These are phyloP conservation scores for Antheraea assamensis DNA, from an alignment of 2,888 invertebrate genomes.

Conservation along the genomic window DNA sequence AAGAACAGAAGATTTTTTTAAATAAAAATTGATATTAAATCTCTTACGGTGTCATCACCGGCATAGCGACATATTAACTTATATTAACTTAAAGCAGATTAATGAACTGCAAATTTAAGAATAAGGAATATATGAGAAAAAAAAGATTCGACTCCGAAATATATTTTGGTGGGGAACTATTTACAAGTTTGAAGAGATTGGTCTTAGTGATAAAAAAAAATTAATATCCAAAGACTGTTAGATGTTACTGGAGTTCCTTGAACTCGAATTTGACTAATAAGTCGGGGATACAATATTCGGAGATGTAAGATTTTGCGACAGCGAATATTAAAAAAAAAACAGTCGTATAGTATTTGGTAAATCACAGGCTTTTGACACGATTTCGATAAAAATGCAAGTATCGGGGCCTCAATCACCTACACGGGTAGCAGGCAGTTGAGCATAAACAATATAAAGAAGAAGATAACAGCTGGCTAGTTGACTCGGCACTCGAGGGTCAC, in stretches of 20 bases:
- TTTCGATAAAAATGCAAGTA: constrained; percentile 52
- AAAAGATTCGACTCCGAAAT: constrained; percentile 70
- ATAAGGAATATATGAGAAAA: constrained; percentile 30
- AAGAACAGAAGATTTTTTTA: not conserved
- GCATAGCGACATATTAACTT: constrained; percentile 11
- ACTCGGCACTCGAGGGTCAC: constrained; percentile 42
- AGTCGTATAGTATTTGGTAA: constrained; percentile 59
- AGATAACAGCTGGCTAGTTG: constrained; percentile 37
- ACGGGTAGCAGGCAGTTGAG: constrained; percentile 43
- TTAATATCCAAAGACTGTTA: constrained; percentile 77
- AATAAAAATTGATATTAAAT: not conserved
- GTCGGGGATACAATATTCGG: constrained; percentile 69
- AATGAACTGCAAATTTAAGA: constrained; percentile 18
- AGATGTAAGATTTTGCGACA: constrained; percentile 67
- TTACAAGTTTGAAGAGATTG: constrained; percentile 74
- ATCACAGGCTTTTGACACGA: constrained; percentile 65
- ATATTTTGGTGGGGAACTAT: constrained; percentile 80
- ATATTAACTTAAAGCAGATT: constrained; percentile 14
- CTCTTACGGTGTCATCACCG: constrained; percentile 2
- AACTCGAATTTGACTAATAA: constrained; percentile 72
- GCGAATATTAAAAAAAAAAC: constrained; percentile 47
- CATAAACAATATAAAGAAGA: constrained; percentile 39
- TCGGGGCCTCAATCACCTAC: constrained; percentile 52
- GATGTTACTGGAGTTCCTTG: constrained; percentile 75
- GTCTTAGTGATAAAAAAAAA: constrained; percentile 77